phyloP scores from a whole-genome alignment of 2,888 invertebrate species.

The Tetragonisca angustula region DNA sequence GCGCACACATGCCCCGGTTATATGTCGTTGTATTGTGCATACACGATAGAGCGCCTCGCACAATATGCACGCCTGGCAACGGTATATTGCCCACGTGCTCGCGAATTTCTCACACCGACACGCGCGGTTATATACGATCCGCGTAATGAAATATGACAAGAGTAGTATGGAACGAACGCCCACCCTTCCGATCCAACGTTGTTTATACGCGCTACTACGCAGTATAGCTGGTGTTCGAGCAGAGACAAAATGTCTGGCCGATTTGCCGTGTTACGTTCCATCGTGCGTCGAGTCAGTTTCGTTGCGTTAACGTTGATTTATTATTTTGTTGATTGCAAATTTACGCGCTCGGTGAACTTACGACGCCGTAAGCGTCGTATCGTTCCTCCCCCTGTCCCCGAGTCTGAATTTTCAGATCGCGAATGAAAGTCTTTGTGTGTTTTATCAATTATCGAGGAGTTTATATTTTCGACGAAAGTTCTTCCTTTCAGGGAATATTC shows the following conservation, averaged over 20 bases:
- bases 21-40: constrained; percentile 56
- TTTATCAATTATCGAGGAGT: too few relatives aligned
- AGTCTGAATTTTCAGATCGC: too few relatives aligned
- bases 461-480: too few relatives aligned
- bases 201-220: constrained; percentile 9
- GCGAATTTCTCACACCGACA: background rate
- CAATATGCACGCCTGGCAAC: background rate
- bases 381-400: too few relatives aligned
- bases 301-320: background rate
- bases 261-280: constrained; percentile 2
- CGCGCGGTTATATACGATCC: background rate
- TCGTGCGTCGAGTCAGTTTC: background rate
- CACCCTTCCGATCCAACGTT: background rate
- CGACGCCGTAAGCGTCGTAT: too few relatives aligned
- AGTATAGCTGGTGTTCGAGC: background rate
- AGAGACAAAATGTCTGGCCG: constrained; percentile 27
- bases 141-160: constrained; percentile 50
- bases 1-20: constrained; percentile 22
- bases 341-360: too few relatives aligned
- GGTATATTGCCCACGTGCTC: constrained; percentile 19
- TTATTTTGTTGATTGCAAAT: background rate
- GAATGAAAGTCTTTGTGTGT: too few relatives aligned
- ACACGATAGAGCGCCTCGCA: constrained; percentile 39
- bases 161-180: constrained; percentile 17
- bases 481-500: too few relatives aligned